A percentile compares a stretch with the other conserved stretches of the same genome.
These are phyloP conservation scores for Parazoanthus atlanticus DNA, from an alignment of 92 coral and sea anemone species.

Conservation along the genomic window DNA sequence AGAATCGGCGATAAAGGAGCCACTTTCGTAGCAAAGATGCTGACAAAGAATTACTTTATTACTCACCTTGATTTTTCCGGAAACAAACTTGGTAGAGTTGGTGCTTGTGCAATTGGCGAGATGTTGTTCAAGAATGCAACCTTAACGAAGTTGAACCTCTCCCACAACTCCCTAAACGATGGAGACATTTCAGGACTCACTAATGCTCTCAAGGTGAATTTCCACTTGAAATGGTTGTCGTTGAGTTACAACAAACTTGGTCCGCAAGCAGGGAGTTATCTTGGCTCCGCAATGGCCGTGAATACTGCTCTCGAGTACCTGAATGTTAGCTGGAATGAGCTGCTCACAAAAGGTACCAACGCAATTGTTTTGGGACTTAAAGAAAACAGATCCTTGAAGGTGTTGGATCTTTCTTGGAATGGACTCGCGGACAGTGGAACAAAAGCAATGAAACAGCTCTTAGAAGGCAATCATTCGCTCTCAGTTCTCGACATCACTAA, in stretches of 20 bases:
- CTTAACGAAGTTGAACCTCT: conserved; percentile 55
- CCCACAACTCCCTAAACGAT: conserved; percentile 46
- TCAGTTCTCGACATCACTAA: conserved; percentile 54
- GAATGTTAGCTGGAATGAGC: conserved; percentile 71
- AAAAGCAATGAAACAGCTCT: conserved; percentile 47
- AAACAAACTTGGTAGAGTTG: conserved; percentile 61
- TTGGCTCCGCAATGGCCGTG: conserved; percentile 45
- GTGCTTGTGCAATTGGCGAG: conserved; percentile 44
- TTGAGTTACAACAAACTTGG: conserved; percentile 63
- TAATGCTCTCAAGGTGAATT: conserved; percentile 52
- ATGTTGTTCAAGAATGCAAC: conserved; percentile 55
- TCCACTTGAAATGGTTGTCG: conserved; percentile 52
- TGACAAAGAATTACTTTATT: conserved; percentile 54
- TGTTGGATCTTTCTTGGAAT: conserved; percentile 65
- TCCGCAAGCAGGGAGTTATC: conserved; percentile 42
- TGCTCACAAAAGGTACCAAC: conserved; percentile 55
- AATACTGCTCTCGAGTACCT: conserved; percentile 59
- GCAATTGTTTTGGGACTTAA: conserved; percentile 48
- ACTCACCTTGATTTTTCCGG: conserved; percentile 63
- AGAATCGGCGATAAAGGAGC: conserved; percentile 56
- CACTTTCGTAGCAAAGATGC: conserved; percentile 47
- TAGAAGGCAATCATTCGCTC: conserved; percentile 55
- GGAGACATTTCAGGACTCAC: conserved; percentile 51
- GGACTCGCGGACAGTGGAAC: conserved; percentile 60
- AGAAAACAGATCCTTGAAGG: conserved; percentile 54